Evolutionary conservation across 2,797 vertebrate genomes (phyloP).

Genomic region (Amphiprion clarkii): DNA sequence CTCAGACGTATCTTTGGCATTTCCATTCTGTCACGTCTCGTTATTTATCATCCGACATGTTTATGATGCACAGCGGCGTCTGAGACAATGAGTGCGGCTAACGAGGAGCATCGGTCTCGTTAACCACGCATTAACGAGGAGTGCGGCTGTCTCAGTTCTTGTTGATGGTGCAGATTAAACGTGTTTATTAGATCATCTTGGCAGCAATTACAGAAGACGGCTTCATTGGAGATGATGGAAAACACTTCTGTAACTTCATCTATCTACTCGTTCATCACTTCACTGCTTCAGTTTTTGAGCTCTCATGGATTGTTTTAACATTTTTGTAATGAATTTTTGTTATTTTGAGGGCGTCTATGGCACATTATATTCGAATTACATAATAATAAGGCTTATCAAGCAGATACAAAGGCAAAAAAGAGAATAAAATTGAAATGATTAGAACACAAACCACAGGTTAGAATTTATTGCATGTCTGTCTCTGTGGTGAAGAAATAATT

Average conservation of each 20-base stretch:
- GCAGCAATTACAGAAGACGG: background rate
- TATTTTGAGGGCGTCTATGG: background rate
- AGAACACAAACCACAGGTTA: no score
- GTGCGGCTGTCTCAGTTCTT: background rate
- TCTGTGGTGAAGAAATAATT: no score
- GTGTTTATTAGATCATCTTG: background rate
- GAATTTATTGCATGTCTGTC: no score
- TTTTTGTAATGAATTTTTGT: no score
- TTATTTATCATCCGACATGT: background rate
- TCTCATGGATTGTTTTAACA: no score
- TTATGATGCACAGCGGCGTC: background rate
- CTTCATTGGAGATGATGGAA: background rate
- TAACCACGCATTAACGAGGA: background rate
- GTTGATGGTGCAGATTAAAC: constrained; percentile 1
- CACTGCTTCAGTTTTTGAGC: background rate
- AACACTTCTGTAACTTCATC: background rate
- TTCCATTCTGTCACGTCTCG: no score
- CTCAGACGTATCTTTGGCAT: no score
- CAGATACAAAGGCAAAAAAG: background rate
- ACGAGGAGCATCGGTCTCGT: constrained; percentile 4
- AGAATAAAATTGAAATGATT: no score
- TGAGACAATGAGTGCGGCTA: background rate
- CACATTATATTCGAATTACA: background rate
- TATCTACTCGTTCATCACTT: background rate
- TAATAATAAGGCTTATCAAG: no score